phyloP scores from a whole-genome alignment of 1,140 invertebrate species.

The Micrasema longulum region DNA sequence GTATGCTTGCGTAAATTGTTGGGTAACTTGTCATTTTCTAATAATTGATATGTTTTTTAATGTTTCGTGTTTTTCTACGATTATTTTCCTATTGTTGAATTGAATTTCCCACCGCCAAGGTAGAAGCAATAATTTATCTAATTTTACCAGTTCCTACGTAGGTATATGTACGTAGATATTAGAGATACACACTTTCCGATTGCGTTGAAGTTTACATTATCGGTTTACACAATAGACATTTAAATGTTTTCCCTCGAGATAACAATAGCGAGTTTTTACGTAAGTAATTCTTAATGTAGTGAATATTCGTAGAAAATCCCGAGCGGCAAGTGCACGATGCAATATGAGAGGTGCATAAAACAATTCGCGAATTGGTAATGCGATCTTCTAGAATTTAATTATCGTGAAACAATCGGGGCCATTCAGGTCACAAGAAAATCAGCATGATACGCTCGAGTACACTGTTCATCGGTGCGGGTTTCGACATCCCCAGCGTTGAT shows the following conservation, averaged over 20 bases:
- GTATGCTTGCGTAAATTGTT: too few relatives aligned
- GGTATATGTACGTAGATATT: neutral
- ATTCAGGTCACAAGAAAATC: slow-evolving; percentile 39
- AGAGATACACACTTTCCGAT: neutral
- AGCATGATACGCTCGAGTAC: neutral
- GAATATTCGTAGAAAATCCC: slow-evolving; percentile 9
- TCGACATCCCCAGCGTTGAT: slow-evolving; percentile 21
- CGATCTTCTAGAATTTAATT: slow-evolving; percentile 2
- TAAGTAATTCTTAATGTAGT: neutral
- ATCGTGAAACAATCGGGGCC: slow-evolving; percentile 10
- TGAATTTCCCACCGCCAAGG: slow-evolving; percentile 5
- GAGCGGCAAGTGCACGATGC: slow-evolving; percentile 6
- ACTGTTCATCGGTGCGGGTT: slow-evolving; percentile 10
- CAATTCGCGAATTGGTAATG: slow-evolving; percentile 1
- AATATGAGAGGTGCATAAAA: slow-evolving; percentile 14
- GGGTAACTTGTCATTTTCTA: neutral
- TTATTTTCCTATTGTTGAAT: too few relatives aligned
- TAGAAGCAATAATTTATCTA: neutral
- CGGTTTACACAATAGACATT: slow-evolving; percentile 29
- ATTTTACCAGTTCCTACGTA: neutral
- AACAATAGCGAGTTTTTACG: slow-evolving; percentile 33
- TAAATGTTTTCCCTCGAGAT: slow-evolving; percentile 35
- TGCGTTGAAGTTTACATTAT: slow-evolving; percentile 1
- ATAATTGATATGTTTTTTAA: neutral
- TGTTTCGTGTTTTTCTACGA: neutral